A percentile compares a stretch with the other conserved stretches of the same genome.
Conservation (phyloP, 2,113 vertebrate species). For the Rhodinocichla rosea region DNA sequence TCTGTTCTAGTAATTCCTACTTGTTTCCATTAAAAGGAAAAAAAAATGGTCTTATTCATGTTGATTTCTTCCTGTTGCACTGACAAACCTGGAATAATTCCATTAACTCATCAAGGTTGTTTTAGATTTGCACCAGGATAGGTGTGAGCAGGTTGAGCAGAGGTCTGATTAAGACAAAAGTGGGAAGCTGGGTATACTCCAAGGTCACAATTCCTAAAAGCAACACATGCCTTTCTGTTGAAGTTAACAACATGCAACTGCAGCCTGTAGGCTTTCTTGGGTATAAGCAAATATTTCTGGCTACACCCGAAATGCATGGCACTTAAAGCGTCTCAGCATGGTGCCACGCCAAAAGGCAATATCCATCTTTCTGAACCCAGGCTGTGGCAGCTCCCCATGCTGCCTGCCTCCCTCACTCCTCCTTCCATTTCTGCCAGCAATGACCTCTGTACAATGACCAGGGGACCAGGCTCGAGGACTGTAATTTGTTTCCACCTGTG, state of each 20-base stretch:
- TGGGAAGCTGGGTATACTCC: background rate
- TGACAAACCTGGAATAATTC: background rate
- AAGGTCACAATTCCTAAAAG: background rate
- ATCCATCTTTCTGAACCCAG: rapidly evolving
- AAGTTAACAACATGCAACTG: background rate
- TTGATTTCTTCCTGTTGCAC: background rate
- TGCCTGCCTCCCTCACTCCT: background rate
- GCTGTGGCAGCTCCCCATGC: rapidly evolving
- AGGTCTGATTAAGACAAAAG: background rate
- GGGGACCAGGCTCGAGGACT: rapidly evolving
- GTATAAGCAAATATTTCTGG: background rate
- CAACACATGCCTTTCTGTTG: background rate
- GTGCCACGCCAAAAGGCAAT: background rate
- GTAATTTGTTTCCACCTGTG: background rate
- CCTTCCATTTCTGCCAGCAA: background rate
- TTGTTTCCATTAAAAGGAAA: constrained; percentile 9
- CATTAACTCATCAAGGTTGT: background rate
- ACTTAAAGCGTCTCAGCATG: background rate
- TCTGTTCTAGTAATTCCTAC: constrained; percentile 51
- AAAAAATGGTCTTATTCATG: background rate
- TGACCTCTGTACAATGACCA: rapidly evolving
- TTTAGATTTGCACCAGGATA: background rate
- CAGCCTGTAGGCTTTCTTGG: background rate
- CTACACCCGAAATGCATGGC: rapidly evolving
- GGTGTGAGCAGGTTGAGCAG: background rate